A percentile compares a stretch with the other conserved stretches of the same genome.
Conservation (phyloP, 2,797 vertebrate species). For the Mus minutoides region DNA sequence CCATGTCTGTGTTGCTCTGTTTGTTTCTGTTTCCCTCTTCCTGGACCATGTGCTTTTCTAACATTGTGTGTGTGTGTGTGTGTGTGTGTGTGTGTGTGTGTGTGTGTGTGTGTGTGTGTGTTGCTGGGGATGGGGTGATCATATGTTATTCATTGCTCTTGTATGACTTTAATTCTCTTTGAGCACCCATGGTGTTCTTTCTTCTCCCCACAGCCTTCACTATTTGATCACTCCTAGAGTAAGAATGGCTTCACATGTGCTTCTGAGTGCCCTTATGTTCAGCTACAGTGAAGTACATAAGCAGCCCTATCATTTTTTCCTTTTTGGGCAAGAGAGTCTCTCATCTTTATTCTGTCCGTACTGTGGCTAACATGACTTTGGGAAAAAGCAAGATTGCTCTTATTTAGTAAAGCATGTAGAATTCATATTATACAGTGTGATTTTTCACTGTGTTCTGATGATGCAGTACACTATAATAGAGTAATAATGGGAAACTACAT, state of each 20-base stretch:
- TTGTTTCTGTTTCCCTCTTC: neutral
- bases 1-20: neutral
- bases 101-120: too few relatives aligned
- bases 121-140: too few relatives aligned
- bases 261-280: neutral
- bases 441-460: neutral
- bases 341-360: neutral
- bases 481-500: neutral
- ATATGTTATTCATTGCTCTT: neutral
- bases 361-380: neutral
- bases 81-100: too few relatives aligned
- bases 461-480: neutral
- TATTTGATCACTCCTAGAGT: neutral
- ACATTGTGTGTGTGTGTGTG: neutral
- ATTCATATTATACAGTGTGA: neutral
- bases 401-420: neutral
- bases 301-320: neutral
- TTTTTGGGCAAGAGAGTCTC: neutral
- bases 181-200: neutral
- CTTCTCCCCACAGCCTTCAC: neutral
- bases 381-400: neutral
- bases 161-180: neutral
- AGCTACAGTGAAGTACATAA: neutral
- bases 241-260: neutral
- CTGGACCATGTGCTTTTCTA: neutral